Conservation (phyloP, 2,113 vertebrate species). For the Datnioides undecimradiatus region DNA sequence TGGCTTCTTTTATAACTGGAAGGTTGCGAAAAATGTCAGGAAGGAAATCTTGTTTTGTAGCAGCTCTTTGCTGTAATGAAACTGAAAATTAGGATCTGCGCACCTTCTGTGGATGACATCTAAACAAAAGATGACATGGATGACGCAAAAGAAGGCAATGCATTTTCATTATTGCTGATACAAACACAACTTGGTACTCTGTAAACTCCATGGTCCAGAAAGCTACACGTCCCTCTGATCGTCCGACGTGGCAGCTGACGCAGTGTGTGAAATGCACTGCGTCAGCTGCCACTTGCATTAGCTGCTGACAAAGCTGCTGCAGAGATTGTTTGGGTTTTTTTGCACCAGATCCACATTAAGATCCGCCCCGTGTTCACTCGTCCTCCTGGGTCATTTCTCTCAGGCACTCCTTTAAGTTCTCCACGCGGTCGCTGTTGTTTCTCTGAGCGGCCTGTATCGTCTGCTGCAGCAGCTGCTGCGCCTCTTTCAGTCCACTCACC, state of each 20-base stretch:
- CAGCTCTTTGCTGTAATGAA: no score
- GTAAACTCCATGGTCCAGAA: neutral
- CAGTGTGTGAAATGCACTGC: no score
- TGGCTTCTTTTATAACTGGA: no score
- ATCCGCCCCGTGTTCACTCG: conserved; percentile 19
- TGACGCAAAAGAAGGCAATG: neutral
- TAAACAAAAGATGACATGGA: neutral
- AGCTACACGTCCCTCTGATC: no score
- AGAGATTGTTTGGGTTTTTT: neutral
- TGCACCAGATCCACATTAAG: neutral
- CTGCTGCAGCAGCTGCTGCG: conserved; percentile 43
- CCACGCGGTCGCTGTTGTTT: conserved; percentile 38
- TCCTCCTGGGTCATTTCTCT: conserved; percentile 73
- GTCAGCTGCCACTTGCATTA: no score
- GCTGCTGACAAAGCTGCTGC: no score
- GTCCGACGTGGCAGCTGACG: no score
- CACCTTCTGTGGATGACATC: no score
- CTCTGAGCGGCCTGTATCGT: conserved; percentile 1
- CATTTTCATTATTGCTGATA: neutral
- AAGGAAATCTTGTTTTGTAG: no score
- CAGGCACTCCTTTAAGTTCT: conserved; percentile 76
- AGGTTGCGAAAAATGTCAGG: no score
- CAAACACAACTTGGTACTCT: neutral
- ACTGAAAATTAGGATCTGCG: no score
- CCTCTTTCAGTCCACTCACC: conserved; percentile 49